Conservation (phyloP, 2,888 invertebrate genomes). For the Idaea dimidiata region DNA sequence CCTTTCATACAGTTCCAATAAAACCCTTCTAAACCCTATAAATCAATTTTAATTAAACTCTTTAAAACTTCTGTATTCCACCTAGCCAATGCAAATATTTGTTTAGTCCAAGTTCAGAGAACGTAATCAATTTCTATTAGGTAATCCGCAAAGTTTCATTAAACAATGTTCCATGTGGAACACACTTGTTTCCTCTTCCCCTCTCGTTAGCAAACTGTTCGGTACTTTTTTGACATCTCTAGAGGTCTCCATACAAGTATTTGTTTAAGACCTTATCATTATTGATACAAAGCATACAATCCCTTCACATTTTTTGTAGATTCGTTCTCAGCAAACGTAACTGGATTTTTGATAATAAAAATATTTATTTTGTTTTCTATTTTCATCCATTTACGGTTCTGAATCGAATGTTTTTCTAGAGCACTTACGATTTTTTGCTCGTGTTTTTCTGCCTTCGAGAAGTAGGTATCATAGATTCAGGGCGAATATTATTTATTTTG, state of each 20-base stretch:
- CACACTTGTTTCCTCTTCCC: constrained; percentile 61
- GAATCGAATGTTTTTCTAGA: background rate
- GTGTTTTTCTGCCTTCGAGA: background rate
- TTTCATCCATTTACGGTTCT: background rate
- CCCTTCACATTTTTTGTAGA: background rate
- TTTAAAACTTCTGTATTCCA: constrained; percentile 26
- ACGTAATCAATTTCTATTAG: constrained; percentile 45
- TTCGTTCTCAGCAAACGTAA: constrained; percentile 16
- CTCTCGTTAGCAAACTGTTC: constrained; percentile 70
- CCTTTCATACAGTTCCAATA: constrained; percentile 10
- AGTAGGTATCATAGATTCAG: background rate
- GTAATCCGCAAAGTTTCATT: constrained; percentile 32
- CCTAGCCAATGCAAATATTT: constrained; percentile 28
- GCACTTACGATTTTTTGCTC: background rate
- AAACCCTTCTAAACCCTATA: constrained; percentile 18
- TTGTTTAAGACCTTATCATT: constrained; percentile 33
- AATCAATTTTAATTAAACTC: constrained; percentile 32
- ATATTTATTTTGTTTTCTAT: background rate
- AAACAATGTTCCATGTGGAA: constrained; percentile 54
- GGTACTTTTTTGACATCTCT: constrained; percentile 74
- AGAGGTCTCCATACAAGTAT: constrained; percentile 66
- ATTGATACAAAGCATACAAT: constrained; percentile 1
- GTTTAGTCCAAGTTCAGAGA: constrained; percentile 33
- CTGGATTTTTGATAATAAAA: constrained; percentile 22
- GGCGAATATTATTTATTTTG: background rate